A percentile compares a stretch with the other conserved stretches of the same genome.
Evolutionary conservation across 2,797 vertebrate genomes (phyloP).

Genomic region (Choloepus didactylus): DNA sequence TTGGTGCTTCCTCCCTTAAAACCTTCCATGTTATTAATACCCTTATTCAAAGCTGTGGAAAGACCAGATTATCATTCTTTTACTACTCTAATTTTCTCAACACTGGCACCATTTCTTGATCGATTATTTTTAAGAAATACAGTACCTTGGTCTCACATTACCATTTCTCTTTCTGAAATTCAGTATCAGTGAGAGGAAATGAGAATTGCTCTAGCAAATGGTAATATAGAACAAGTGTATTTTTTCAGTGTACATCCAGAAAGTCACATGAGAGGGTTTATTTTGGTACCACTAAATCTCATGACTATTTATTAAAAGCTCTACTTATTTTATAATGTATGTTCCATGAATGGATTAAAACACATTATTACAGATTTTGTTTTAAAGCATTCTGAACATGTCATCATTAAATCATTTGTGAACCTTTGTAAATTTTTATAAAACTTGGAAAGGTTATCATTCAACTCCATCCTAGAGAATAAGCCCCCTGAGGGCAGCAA

Average conservation of each 20-base stretch:
- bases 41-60: neutral
- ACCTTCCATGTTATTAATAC: neutral
- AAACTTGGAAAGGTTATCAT: neutral
- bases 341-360: conserved; percentile 47
- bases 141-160: neutral
- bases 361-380: neutral
- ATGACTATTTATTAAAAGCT: neutral
- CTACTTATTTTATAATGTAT: conserved; percentile 32
- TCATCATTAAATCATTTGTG: neutral
- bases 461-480: neutral
- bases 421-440: conserved; percentile 8
- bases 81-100: neutral
- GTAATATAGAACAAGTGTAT: conserved; percentile 18
- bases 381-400: neutral
- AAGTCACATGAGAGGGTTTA: neutral
- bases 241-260: conserved; percentile 24
- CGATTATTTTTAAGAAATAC: conserved; percentile 40
- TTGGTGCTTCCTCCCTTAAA: neutral
- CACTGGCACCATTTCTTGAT: neutral
- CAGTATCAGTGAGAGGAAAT: neutral
- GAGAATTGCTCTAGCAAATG: conserved; percentile 23
- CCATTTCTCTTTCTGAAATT: conserved; percentile 8
- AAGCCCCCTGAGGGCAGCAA: neutral
- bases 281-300: neutral
- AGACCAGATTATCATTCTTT: neutral